phyloP scores from a whole-genome alignment of 2,888 invertebrate species.

The Protodeltote pygarga region DNA sequence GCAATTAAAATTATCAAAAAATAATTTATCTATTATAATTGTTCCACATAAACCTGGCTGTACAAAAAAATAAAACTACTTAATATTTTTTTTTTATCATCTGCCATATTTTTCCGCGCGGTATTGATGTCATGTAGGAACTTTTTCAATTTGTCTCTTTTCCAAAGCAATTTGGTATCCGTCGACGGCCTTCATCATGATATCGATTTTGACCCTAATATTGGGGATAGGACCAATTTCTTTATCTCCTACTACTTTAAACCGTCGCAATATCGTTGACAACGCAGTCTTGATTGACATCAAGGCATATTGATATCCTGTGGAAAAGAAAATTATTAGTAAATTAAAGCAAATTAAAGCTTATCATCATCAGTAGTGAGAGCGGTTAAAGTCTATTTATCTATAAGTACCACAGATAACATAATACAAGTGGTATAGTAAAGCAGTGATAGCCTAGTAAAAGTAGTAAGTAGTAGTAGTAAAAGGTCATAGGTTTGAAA shows the following conservation, averaged over 20 bases:
- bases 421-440: no score
- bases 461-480: no score
- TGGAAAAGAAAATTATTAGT: slow-evolving; percentile 15
- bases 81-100: no score
- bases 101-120: background rate
- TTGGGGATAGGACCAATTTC: slow-evolving; percentile 62
- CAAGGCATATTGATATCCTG: slow-evolving; percentile 79
- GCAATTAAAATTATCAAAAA: no score
- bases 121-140: slow-evolving; percentile 1
- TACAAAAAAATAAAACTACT: no score
- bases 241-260: slow-evolving; percentile 61
- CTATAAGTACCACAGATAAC: no score
- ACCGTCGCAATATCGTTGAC: slow-evolving; percentile 62
- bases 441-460: no score
- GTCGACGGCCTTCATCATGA: slow-evolving; percentile 80
- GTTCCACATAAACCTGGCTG: slow-evolving; percentile 4
- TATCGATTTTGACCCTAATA: slow-evolving; percentile 72
- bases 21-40: slow-evolving; percentile 3
- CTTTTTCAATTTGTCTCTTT: slow-evolving; percentile 50
- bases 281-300: slow-evolving; percentile 77
- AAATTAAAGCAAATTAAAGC: background rate
- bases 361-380: no score
- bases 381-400: no score
- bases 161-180: slow-evolving; percentile 68
- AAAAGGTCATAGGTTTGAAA: no score